phyloP scores from a whole-genome alignment of 2,888 invertebrate species.

The Thalpophila matura region DNA sequence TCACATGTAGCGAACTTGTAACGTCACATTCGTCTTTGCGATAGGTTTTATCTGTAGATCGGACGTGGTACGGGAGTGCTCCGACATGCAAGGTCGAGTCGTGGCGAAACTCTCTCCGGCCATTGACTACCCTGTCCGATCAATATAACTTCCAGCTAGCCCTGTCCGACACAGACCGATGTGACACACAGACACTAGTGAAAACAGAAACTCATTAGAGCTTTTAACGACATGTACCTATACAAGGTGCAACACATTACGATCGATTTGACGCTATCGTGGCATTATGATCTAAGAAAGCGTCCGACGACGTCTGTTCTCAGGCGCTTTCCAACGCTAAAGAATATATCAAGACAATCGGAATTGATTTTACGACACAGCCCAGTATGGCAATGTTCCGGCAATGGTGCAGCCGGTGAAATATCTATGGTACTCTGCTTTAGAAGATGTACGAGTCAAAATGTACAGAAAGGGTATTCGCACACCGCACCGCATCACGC shows the following conservation, averaged over 20 bases:
- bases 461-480: constrained; percentile 10
- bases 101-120: constrained; percentile 77
- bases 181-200: constrained; percentile 78
- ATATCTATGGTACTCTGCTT: constrained; percentile 68
- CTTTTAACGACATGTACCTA: constrained; percentile 78
- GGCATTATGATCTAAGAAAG: constrained; percentile 71
- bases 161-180: constrained; percentile 56
- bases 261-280: constrained; percentile 73
- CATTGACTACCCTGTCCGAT: constrained; percentile 77
- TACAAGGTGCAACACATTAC: constrained; percentile 70
- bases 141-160: constrained; percentile 73
- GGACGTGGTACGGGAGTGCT: constrained; percentile 69
- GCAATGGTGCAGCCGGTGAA: constrained; percentile 62
- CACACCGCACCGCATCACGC: too few relatives aligned
- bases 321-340: constrained; percentile 58
- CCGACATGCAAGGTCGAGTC: constrained; percentile 70
- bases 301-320: constrained; percentile 53
- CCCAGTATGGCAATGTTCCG: constrained; percentile 58
- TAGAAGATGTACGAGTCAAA: constrained; percentile 62
- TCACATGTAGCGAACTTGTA: constrained; percentile 78
- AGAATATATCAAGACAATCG: constrained; percentile 67
- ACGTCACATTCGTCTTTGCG: constrained; percentile 74
- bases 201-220: constrained; percentile 83
- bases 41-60: constrained; percentile 82
- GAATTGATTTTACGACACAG: constrained; percentile 61